Conservation (phyloP, 2,113 vertebrate species). For the Leucopsar rothschildi region DNA sequence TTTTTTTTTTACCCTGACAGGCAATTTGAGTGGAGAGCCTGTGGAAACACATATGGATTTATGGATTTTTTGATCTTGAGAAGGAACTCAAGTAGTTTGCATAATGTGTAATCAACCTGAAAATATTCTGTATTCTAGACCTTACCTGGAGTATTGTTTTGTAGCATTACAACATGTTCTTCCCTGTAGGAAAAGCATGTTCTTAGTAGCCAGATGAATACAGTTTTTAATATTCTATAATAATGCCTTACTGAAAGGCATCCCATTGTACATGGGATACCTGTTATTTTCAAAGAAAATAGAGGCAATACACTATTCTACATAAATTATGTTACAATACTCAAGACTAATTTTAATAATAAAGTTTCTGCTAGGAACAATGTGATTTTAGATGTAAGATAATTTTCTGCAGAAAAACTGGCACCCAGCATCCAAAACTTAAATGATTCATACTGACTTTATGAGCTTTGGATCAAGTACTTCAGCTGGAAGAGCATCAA, state of each 20-base stretch:
- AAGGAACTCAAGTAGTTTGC: background rate
- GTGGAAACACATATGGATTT: slow-evolving; percentile 27
- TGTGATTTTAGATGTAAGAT: background rate
- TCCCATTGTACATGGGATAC: background rate
- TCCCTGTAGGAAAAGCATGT: background rate
- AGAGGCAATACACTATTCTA: background rate
- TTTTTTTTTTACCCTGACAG: slow-evolving; percentile 17
- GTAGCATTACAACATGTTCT: background rate
- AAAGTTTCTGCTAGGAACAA: background rate
- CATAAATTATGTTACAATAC: background rate
- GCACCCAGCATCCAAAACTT: background rate
- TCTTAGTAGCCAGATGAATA: background rate
- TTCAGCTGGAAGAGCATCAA: background rate
- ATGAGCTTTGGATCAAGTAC: background rate
- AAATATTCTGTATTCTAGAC: background rate
- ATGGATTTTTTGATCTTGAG: slow-evolving; percentile 9
- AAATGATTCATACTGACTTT: background rate
- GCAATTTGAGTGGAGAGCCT: slow-evolving; percentile 50
- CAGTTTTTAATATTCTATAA: background rate
- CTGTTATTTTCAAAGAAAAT: background rate
- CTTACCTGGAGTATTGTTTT: background rate
- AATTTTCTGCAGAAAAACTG: background rate
- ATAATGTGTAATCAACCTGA: background rate
- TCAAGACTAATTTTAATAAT: background rate
- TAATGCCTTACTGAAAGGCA: background rate